Evolutionary conservation across 2,888 invertebrate species (phyloP).

Genomic region (Drosophila histrio): DNA sequence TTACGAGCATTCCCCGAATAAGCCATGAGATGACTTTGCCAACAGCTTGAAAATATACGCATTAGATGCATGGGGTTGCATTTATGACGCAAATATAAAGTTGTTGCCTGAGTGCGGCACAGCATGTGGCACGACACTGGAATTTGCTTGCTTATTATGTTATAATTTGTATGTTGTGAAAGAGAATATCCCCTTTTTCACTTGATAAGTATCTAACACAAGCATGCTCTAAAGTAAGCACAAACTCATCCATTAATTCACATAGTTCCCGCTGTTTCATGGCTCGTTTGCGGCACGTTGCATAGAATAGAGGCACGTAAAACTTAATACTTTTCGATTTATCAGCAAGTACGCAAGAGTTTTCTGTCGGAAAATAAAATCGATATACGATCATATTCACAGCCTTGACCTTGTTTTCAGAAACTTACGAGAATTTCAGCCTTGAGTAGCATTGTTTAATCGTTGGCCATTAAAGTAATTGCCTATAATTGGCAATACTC

Average conservation of each 20-base stretch:
- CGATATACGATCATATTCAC: neutral
- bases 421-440: neutral
- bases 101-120: conserved; percentile 10
- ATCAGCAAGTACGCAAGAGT: conserved; percentile 23
- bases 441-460: neutral
- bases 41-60: conserved; percentile 29
- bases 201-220: neutral
- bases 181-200: conserved; percentile 9
- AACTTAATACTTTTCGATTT: conserved; percentile 31
- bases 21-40: conserved; percentile 17
- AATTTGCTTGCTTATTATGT: conserved; percentile 50
- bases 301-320: conserved; percentile 53
- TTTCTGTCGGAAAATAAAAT: conserved; percentile 31
- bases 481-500: neutral
- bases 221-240: conserved; percentile 2
- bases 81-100: conserved; percentile 30
- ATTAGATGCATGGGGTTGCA: conserved; percentile 6
- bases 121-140: conserved; percentile 18
- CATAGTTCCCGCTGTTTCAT: conserved; percentile 6
- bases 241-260: conserved; percentile 26
- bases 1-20: neutral
- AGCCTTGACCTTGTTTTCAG: conserved; percentile 36
- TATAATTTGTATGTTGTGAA: conserved; percentile 35
- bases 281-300: conserved; percentile 14
- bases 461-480: neutral